These are phyloP conservation scores for Rhabdomys dilectus DNA, from an alignment of 2,113 vertebrate genomes.

Conservation along the genomic window DNA sequence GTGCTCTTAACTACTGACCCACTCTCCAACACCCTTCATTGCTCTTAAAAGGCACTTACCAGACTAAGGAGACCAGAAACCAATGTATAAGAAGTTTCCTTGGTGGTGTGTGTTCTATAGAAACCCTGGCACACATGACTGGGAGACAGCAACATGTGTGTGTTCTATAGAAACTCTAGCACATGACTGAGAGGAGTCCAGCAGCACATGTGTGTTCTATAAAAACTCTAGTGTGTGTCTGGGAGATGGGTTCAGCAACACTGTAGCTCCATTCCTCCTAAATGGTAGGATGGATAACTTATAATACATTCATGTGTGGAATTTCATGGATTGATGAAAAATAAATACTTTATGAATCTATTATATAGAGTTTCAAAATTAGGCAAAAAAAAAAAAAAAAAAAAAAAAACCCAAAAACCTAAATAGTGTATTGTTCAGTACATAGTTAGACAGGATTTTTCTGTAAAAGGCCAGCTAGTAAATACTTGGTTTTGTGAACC, in stretches of 20 bases:
- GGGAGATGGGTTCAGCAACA: background rate
- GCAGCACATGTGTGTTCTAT: background rate
- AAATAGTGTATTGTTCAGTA: background rate
- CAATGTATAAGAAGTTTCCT: background rate
- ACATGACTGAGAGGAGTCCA: no score
- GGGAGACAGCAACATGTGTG: background rate
- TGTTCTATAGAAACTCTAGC: no score
- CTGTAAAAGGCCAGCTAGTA: background rate
- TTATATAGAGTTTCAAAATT: conserved; percentile 19
- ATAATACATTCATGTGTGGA: background rate
- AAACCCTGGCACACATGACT: background rate
- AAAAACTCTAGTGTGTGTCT: background rate
- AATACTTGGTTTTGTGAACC: background rate
- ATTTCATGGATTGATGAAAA: conserved; percentile 10
- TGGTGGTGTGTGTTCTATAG: background rate
- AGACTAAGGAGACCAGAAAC: background rate
- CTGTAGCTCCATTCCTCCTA: background rate
- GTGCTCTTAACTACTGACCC: background rate
- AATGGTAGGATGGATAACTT: background rate
- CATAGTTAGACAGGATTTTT: background rate
- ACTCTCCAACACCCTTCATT: background rate
- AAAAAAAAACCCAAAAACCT: background rate
- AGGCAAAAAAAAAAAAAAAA: background rate
- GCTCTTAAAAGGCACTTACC: background rate
- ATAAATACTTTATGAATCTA: background rate